Base-by-base conservation (phyloP, 1,140 invertebrate genomes). In the Aleiodes sp. region DNA sequence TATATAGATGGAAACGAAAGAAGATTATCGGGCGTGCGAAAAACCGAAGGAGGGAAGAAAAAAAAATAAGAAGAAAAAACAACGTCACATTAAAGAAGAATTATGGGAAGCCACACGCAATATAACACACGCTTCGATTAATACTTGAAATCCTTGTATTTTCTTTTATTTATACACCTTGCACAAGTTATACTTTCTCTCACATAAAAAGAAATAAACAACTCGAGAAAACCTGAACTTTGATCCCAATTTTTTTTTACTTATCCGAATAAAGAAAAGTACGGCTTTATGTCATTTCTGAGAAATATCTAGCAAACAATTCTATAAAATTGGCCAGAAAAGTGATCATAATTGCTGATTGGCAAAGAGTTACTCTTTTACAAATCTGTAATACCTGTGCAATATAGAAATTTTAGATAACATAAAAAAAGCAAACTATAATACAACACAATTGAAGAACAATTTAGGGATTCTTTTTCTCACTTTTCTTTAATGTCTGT, bases 81-180 rank as follows among this genome's bases (percentile, higher is more conserved):
- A 76, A 72, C 73, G 82, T 82, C 82, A 78, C 84, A 83, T 86
- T 84, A 84, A 82, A 75, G 65, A 72, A 83, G 80, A 86, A 80
- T 83, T 84, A 84, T 85, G 75, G 75, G 74, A 77, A 66, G 72
- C 75, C 46, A 52, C 19, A 52, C 16, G 46, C 46, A 52, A 52
- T 52, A 52, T 24, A 52, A 52, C 46, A 52, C 46, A 52, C 46
- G 46, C 16, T 52, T 52, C 46, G 46, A 52, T 52, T 52, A 52
- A 52, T 52, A 43, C n/a, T 52, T 2, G 16, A 52, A 52, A 52
- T 52, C 21, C 46, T 21, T 21, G 46, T 21, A 52, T 52, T 43
- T 52, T 16, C 3, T 52, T 16, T 21, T 52, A 24, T 24, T 52
- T 52, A 52, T 21, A 24, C 46, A 52, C 21, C 46, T 52, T 24